Evolutionary conservation across 2,888 invertebrate species (phyloP), one percentile per base, ranked within the genome.

Genomic region (Branchinecta sandiegonensis): DNA sequence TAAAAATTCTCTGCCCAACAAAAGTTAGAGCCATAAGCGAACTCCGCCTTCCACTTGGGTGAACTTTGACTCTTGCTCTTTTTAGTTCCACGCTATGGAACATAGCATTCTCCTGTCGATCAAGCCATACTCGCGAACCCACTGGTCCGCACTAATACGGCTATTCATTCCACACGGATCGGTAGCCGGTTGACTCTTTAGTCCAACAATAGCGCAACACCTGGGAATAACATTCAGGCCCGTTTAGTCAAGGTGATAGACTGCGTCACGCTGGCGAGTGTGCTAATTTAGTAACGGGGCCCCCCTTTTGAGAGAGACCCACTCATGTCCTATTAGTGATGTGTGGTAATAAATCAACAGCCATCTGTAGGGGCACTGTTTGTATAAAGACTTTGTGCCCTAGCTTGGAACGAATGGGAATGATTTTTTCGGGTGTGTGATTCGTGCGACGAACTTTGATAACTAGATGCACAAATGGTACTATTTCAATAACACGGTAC

Each of bases 231-330:
- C 14, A 8, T n/a, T 11, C 8, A 17, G 63, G n/a, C 12, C 63
- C 63, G n/a, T 56, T 11, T 56, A 56, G 14, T 56, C 8, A 56
- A 56, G 63, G 63, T 56, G 63, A 56, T 56, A 56, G 14, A 56
- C 63, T 56, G 63, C 63, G 63, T 56, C 63, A 56, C 23, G 63
- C 63, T 56, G 63, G 63, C 63, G n/a, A 56, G 63, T 56, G 63
- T 56, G 63, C 63, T 56, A 56, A 56, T 56, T 56, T 56, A 56
- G 63, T 56, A 56, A 23, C 63, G 23, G 63, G 63, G 63, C 63
- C 63, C 63, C 63, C 63, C 63, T 56, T 56, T 56, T 56, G 63
- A 56, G 63, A 17, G 63, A 56, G 63, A 56, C 63, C 63, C 63
- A 56, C 63, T 56, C 63, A 56, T 56, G 63, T 56, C 63, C 63